These are phyloP conservation scores for Deroptyus accipitrinus DNA, from an alignment of 2,113 vertebrate species.

Conservation along the genomic window DNA sequence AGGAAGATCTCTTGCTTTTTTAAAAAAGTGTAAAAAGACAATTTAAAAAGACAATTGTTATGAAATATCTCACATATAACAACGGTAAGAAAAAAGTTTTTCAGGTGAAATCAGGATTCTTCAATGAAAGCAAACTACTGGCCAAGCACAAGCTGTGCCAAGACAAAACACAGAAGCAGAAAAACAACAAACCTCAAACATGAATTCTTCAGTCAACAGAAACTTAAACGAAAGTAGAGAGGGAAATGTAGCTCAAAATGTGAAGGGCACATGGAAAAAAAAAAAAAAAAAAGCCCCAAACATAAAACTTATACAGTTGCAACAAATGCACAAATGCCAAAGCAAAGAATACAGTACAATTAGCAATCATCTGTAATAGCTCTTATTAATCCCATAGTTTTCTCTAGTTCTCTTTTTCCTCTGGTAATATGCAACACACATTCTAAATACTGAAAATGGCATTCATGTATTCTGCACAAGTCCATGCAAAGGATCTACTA, in stretches of 20 bases:
- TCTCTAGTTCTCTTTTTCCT: neutral
- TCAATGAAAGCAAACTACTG: neutral
- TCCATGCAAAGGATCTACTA: neutral
- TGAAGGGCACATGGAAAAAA: neutral
- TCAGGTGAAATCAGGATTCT: neutral
- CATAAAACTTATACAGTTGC: neutral
- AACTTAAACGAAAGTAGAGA: neutral
- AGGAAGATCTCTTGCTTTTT: neutral
- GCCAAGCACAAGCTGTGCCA: neutral
- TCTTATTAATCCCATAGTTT: neutral
- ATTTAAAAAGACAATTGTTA: neutral
- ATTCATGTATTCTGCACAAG: neutral
- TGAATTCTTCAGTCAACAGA: neutral
- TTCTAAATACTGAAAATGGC: neutral
- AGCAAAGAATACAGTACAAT: neutral
- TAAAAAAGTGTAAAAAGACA: neutral
- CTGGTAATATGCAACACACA: neutral
- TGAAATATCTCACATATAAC: neutral
- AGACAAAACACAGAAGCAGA: neutral
- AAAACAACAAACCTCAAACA: neutral
- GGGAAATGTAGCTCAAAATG: neutral
- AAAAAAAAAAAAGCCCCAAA: neutral
- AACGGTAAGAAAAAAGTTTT: neutral
- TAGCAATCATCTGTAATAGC: neutral
- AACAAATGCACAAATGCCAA: neutral